Evolutionary conservation across 1,140 invertebrate genomes (phyloP), one percentile per base, ranked within the genome.

Genomic region (Drosophila ogumai): DNA sequence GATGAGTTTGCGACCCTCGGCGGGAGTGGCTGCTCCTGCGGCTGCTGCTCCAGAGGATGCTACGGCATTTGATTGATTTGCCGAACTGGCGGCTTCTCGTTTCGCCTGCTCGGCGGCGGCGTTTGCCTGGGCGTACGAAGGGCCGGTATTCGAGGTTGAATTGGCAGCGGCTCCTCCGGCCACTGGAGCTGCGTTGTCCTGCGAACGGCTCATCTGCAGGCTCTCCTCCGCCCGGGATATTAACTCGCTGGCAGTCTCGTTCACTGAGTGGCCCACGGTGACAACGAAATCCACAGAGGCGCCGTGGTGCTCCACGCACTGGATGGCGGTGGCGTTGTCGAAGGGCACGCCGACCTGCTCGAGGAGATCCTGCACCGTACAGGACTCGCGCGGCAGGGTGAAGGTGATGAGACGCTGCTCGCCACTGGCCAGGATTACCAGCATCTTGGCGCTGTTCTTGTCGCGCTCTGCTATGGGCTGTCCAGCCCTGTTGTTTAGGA

Each of bases 401-500:
- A 96, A 96, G 3, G 96, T 96, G 44, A 96, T 96, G 40, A 96
- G 93, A 90, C 96, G 94, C 80, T 96, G 96, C 92, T 96, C 96
- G 10, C 96, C 95, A 60, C 94, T 95, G 71, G 94, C 94, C 57
- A 96, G 92, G 44, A 96, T 94, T 17, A 96, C 95, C 73, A 96
- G 93, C 96, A 96, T 96, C 90, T 96, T 95, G 3, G 95, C 96
- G 32, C 94, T 95, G 79, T 95, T 94, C 2, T 94, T 94, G 66
- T 92, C 91, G 2, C 86, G 78, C 47, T 92, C 91, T 4, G 88
- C 82, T 25, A 92, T 91, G 5, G 73, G 71, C 25, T 88, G 84
- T 6, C 77, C 75, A 0, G 75, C 81, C 0, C 91, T 86, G 71
- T 92, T 92, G 40, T 92, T 91, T 0, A 92, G 65, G 1, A 92